Percentiles rank a stretch among this genome's conserved stretches.
Conservation (phyloP, 2,113 vertebrate genomes). For the Mormyrus lacerda region DNA sequence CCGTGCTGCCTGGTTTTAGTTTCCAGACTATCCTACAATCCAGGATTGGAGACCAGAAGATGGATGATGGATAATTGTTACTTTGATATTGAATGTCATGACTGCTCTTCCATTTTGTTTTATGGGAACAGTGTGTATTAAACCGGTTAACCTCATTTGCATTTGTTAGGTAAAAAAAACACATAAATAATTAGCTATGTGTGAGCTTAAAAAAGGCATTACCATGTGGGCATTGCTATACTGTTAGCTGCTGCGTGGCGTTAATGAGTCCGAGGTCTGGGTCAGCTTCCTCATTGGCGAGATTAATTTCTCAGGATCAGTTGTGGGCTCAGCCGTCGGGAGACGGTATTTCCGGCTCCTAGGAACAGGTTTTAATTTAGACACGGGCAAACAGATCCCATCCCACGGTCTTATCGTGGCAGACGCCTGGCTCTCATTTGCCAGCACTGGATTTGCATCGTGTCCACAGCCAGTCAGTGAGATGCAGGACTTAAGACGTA, state of each 20-base stretch:
- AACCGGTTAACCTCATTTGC: neutral
- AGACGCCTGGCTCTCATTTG: conserved; percentile 30
- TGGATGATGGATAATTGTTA: neutral
- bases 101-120: neutral
- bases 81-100: neutral
- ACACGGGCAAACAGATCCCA: conserved; percentile 29
- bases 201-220: neutral
- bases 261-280: neutral
- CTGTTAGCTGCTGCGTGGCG: neutral
- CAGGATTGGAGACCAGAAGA: neutral
- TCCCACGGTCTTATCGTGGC: conserved; percentile 43
- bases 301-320: neutral
- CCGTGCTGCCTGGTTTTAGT: neutral
- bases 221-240: neutral
- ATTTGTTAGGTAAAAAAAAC: neutral
- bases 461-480: conserved; percentile 46
- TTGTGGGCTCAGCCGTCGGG: too few relatives aligned
- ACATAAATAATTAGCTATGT: neutral
- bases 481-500: conserved; percentile 43
- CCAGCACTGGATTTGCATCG: conserved; percentile 48
- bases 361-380: conserved; percentile 39
- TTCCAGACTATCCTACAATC: neutral
- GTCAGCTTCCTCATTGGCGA: neutral
- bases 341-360: neutral
- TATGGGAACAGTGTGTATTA: neutral